Percentiles rank a stretch among this genome's conserved stretches.
Evolutionary conservation across 2,888 invertebrate genomes (phyloP).

Genomic region (Plebejus melissa): DNA sequence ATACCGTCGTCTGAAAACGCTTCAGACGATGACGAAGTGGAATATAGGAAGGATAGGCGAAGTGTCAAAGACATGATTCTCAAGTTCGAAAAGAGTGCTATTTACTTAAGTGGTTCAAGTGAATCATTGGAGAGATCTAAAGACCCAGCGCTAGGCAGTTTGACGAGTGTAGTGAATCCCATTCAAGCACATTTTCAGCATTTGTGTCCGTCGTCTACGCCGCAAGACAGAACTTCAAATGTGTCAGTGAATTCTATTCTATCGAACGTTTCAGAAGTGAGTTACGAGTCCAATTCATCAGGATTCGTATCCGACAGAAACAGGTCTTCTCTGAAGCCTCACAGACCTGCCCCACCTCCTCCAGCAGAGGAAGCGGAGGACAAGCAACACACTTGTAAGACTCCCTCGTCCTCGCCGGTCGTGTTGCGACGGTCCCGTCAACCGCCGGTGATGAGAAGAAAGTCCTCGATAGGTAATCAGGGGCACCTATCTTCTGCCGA

Average conservation of each 20-base stretch:
- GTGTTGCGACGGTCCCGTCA: slow-evolving; percentile 61
- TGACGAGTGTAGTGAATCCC: slow-evolving; percentile 66
- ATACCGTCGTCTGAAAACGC: slow-evolving; percentile 53
- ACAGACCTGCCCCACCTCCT: slow-evolving; percentile 71
- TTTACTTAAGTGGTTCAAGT: slow-evolving; percentile 54
- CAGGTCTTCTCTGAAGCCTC: slow-evolving; percentile 56
- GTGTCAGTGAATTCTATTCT: slow-evolving; percentile 73
- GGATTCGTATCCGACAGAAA: slow-evolving; percentile 71
- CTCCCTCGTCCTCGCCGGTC: slow-evolving; percentile 62
- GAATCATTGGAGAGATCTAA: slow-evolving; percentile 62
- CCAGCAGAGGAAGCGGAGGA: slow-evolving; percentile 50
- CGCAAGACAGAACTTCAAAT: slow-evolving; percentile 69
- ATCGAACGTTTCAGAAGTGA: slow-evolving; percentile 69
- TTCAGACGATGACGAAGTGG: slow-evolving; percentile 61
- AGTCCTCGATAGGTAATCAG: slow-evolving; percentile 58
- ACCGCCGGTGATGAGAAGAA: slow-evolving; percentile 68
- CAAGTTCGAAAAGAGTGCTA: slow-evolving; percentile 63
- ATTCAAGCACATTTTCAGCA: slow-evolving; percentile 63
- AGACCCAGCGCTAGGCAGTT: slow-evolving; percentile 58
- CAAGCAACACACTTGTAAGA: slow-evolving; percentile 58
- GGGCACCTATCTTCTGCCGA: slow-evolving; percentile 50
- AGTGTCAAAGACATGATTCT: slow-evolving; percentile 69
- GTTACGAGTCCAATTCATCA: slow-evolving; percentile 72
- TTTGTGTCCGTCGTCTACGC: slow-evolving; percentile 57
- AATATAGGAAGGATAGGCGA: slow-evolving; percentile 58